Evolutionary conservation across 2,797 vertebrate species (phyloP), one percentile per base, ranked within the genome.

Genomic region (Pantherophis alleghaniensis): DNA sequence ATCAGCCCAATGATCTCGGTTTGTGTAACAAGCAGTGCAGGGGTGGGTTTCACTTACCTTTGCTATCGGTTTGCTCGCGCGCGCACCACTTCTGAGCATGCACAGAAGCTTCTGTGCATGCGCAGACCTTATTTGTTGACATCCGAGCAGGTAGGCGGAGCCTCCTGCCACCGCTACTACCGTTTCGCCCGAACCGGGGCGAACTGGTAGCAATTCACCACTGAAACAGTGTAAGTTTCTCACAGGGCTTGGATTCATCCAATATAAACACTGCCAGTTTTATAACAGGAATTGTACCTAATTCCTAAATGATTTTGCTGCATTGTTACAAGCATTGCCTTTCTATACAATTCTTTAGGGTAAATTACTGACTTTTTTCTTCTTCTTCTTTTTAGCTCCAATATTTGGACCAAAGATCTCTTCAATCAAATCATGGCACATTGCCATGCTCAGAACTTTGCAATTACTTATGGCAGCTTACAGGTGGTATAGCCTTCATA

Each of bases 341-440:
- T 86, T 42, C 37, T 51, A 13, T 60, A 28, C 5, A 28, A 51
- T n/a, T 28, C 24, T 55, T 90, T 1, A 91, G 63, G 90, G 87
- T 37, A 92, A 92, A 60, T 37, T 11, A 56, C 16, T 53, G 10
- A 91, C 90, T 93, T 95, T 20, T 37, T 60, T 96, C 95, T 96
- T 94, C 47, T 90, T 96, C 95, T 94, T 51, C 91, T 37, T 94
- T 94, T 61, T 94, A 98, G 97, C 91, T 95, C 96, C 53, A 96
- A 97, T 1, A 53, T 47, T n/a, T 98, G 98, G 98, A 98, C 96
- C 53, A 92, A 97, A 91, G 97, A 98, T 91, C 94, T 91, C 37
- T 83, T 97, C 37, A 92, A 94, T 86, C 96, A 96, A 96, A 92
- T 97, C 91, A 96, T 97, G 96, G 95, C 91, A 0, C 97, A 97